Conservation (phyloP, 2,797 vertebrate genomes). For the Podargus strigoides region DNA sequence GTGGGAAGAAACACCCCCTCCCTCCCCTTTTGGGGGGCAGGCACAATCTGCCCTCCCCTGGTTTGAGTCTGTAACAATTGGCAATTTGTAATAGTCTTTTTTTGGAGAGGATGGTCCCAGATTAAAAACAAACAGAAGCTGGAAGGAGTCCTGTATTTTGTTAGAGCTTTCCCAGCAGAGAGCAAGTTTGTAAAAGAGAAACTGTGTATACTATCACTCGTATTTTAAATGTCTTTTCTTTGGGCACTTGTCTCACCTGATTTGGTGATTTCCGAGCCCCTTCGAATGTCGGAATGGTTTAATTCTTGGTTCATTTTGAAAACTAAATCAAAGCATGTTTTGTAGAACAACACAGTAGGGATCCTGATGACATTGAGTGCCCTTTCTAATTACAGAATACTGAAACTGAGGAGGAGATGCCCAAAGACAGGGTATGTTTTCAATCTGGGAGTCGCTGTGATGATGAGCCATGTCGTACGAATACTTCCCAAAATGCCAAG, state of each 20-base stretch:
- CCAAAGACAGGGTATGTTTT: neutral
- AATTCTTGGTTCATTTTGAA: neutral
- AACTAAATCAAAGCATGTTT: neutral
- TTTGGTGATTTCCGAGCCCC: neutral
- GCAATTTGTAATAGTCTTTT: neutral
- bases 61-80: neutral
- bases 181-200: neutral
- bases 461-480: neutral
- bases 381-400: neutral
- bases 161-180: neutral
- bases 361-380: neutral
- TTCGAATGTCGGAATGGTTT: neutral
- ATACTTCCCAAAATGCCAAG: neutral
- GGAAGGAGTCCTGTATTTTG: neutral
- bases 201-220: neutral
- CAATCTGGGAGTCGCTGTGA: accelerated
- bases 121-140: neutral
- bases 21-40: accelerated
- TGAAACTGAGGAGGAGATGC: neutral
- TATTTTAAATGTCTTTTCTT: neutral
- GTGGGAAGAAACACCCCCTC: neutral
- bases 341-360: neutral
- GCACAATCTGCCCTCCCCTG: neutral
- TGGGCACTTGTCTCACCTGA: neutral
- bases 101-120: neutral